phyloP scores from a whole-genome alignment of 2,113 vertebrate species.

The Callospermophilus lateralis region DNA sequence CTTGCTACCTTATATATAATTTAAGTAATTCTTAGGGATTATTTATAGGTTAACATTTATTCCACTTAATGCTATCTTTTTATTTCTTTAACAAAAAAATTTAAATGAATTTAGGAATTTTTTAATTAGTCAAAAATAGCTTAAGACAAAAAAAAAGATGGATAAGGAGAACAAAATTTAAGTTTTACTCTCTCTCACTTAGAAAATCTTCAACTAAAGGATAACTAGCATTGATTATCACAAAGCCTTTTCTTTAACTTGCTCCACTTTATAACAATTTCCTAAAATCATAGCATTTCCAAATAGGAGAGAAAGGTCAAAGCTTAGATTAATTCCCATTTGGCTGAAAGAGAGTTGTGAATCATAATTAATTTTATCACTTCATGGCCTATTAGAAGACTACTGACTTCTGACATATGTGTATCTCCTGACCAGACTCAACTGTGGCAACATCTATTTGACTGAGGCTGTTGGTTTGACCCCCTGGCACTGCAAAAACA shows the following conservation, averaged over 20 bases:
- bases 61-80: not conserved
- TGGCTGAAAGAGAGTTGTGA: not conserved
- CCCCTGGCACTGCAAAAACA: not conserved
- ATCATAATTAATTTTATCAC: not conserved
- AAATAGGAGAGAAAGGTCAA: not conserved
- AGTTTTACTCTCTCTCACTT: not conserved
- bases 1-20: not conserved
- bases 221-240: not conserved
- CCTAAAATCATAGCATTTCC: not conserved
- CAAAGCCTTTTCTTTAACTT: not conserved
- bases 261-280: not conserved
- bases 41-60: not conserved
- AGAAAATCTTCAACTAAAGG: conserved; percentile 23
- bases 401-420: not conserved
- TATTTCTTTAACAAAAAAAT: not conserved
- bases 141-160: not conserved
- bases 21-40: conserved; percentile 18
- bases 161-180: not conserved
- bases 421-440: not conserved
- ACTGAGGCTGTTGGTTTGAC: not conserved
- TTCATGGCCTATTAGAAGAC: not conserved
- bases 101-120: not conserved
- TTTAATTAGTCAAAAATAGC: not conserved
- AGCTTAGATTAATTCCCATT: not conserved
- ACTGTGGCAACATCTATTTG: not conserved